Evolutionary conservation across 2,888 invertebrate species (phyloP).

Genomic region (Trachelus iudaicus): DNA sequence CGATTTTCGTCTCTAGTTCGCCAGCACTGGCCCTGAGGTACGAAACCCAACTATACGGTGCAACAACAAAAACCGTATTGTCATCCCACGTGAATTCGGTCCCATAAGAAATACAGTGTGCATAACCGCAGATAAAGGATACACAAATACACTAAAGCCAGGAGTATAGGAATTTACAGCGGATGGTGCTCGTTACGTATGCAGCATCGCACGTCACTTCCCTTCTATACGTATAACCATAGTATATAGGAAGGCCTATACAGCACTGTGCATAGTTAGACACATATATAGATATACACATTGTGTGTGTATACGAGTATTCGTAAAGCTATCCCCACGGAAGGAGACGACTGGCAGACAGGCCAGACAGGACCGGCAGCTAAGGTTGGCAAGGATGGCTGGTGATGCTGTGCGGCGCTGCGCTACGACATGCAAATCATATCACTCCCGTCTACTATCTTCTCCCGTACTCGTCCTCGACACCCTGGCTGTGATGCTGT

Average conservation of each 20-base stretch:
- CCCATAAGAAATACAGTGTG: background rate
- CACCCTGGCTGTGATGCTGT: constrained; percentile 35
- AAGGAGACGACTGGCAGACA: constrained; percentile 28
- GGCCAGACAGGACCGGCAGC: constrained; percentile 6
- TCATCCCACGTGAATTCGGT: background rate
- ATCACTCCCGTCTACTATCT: constrained; percentile 42
- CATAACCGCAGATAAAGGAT: background rate
- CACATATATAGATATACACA: constrained; percentile 17
- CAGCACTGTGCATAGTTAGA: constrained; percentile 10
- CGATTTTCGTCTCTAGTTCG: too few relatives aligned
- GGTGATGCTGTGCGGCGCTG: constrained; percentile 34
- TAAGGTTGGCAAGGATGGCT: constrained; percentile 30
- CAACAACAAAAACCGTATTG: background rate
- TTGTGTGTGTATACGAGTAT: constrained; percentile 26
- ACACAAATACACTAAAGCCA: background rate
- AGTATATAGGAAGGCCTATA: background rate
- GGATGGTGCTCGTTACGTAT: constrained; percentile 50
- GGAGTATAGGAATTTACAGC: constrained; percentile 10
- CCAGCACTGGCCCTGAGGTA: too few relatives aligned
- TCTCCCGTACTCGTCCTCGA: constrained; percentile 11
- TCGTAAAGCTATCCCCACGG: constrained; percentile 26
- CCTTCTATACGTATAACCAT: constrained; percentile 22
- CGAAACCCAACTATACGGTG: too few relatives aligned
- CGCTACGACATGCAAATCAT: constrained; percentile 58
- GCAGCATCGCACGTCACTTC: constrained; percentile 47